Conservation (phyloP, 2,888 invertebrate genomes). For the Nebria salina region DNA sequence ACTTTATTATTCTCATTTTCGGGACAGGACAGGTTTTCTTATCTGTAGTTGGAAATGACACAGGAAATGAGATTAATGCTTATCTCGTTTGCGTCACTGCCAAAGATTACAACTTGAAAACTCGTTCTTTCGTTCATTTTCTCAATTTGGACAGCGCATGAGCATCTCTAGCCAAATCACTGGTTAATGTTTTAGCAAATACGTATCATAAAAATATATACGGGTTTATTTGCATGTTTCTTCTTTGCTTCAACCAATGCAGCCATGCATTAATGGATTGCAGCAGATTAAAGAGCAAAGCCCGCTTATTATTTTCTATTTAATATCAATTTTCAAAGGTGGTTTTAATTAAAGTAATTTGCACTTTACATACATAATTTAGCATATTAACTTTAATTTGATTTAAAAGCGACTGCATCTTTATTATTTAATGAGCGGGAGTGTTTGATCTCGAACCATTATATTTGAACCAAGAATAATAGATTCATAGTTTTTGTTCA, state of each 20-base stretch:
- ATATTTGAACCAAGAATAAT: neutral
- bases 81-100: slow-evolving; percentile 43
- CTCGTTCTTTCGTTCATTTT: slow-evolving; percentile 17
- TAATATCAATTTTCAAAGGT: too few relatives aligned
- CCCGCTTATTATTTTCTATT: too few relatives aligned
- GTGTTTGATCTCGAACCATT: too few relatives aligned
- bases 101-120: slow-evolving; percentile 37
- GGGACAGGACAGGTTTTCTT: slow-evolving; percentile 26
- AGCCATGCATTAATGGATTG: too few relatives aligned
- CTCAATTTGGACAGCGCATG: slow-evolving; percentile 20
- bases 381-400: too few relatives aligned
- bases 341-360: too few relatives aligned
- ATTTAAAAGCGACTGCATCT: too few relatives aligned
- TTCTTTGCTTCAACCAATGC: neutral
- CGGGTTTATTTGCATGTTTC: neutral
- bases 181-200: neutral
- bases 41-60: slow-evolving; percentile 44
- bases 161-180: slow-evolving; percentile 8
- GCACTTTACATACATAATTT: too few relatives aligned
- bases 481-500: neutral
- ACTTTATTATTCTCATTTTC: slow-evolving; percentile 38
- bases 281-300: too few relatives aligned
- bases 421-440: too few relatives aligned
- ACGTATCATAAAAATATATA: neutral
- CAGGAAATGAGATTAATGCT: slow-evolving; percentile 45